Conservation (phyloP, 2,113 vertebrate species). For the Bufo bufo region DNA sequence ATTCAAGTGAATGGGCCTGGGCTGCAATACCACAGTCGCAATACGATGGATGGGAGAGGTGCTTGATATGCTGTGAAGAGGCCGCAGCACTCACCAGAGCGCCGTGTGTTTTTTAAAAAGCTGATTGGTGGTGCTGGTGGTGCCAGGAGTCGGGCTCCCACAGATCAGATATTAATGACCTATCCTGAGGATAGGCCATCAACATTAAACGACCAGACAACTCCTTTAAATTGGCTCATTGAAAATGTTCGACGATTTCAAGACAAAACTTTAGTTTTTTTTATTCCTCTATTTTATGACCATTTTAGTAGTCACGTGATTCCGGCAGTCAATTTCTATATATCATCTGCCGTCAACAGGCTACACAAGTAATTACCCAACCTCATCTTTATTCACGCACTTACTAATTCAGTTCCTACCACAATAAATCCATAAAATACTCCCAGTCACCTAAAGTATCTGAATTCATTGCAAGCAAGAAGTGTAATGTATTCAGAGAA, state of each 20-base stretch:
- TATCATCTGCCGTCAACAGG: slow-evolving; percentile 22
- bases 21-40: too few species aligned
- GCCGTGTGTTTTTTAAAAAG: too few species aligned
- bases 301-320: slow-evolving; percentile 18
- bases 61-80: too few species aligned
- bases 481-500: slow-evolving; percentile 50
- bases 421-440: slow-evolving; percentile 53
- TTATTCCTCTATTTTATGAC: not conserved
- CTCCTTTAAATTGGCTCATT: not conserved
- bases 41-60: too few species aligned
- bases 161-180: too few species aligned
- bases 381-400: slow-evolving; percentile 21
- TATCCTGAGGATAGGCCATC: too few species aligned
- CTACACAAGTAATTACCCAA: slow-evolving; percentile 46
- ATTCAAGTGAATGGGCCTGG: too few species aligned
- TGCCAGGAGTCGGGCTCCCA: too few species aligned
- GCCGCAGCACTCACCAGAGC: too few species aligned
- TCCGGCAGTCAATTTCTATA: slow-evolving; percentile 23
- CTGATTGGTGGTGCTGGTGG: too few species aligned
- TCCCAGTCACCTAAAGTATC: slow-evolving; percentile 53
- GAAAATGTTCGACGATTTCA: not conserved
- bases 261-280: slow-evolving; percentile 4
- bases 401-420: slow-evolving; percentile 54
- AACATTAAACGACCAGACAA: not conserved
- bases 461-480: slow-evolving; percentile 46